These are phyloP conservation scores for Telmatherina bonti DNA, from an alignment of 2,797 vertebrate genomes.

Conservation along the genomic window DNA sequence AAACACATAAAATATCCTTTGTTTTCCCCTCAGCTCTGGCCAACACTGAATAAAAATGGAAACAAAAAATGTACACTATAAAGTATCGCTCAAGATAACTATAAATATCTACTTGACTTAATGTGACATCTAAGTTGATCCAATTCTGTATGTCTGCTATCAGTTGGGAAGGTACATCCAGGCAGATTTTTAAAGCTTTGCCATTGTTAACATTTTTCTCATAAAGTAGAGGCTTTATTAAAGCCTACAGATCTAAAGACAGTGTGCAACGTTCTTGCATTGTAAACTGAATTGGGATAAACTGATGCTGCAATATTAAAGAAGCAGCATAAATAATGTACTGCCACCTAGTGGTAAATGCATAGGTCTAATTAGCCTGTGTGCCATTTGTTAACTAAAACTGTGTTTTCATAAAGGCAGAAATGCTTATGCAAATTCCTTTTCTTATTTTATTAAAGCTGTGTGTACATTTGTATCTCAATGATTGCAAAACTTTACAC, in stretches of 20 bases:
- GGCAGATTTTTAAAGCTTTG: neutral
- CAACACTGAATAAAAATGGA: neutral
- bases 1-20: constrained; percentile 9
- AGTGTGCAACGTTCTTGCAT: neutral
- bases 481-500: neutral
- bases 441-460: neutral
- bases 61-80: too few relatives aligned
- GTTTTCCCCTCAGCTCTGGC: neutral
- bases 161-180: neutral
- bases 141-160: neutral
- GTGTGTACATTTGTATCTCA: neutral
- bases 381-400: neutral
- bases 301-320: neutral
- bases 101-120: neutral
- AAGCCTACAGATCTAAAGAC: neutral
- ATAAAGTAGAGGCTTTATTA: neutral
- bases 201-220: neutral
- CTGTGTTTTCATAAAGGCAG: neutral
- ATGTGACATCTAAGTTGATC: neutral
- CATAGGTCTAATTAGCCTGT: neutral
- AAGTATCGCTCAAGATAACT: neutral
- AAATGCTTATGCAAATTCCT: neutral
- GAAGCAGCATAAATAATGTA: neutral
- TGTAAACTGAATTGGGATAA: neutral
- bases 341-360: neutral